Evolutionary conservation across 2,797 vertebrate species (phyloP), one percentile per base, ranked within the genome.

Genomic region (Semaprochilodus insignis): DNA sequence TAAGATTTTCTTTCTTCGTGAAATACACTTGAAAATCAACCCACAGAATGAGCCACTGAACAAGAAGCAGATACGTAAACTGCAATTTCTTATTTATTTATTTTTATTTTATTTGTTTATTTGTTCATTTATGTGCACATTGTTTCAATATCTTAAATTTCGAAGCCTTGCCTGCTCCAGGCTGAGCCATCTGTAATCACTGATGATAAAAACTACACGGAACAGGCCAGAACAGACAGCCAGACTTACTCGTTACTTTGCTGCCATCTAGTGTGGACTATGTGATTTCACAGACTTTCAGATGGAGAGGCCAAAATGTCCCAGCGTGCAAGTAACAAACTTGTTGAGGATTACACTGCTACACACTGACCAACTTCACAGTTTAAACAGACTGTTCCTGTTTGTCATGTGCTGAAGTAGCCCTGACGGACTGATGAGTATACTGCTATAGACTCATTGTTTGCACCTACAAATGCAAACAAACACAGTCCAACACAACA

Each of bases 201-300:
- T 19, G 2, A 21, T 19, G 19, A 67, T 17, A 16, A 34, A 7
- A 65, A 31, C 14, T 34, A 6, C 7, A 16, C 34, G 27, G 6
- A 31, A 16, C 55, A 76, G 57, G 25, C 23, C 6, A 34, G 19
- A 34, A 0, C 0, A 74, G 23, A 81, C n/a, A 51, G 17, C 19
- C 81, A 52, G 25, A 21, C 73, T 21, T 6, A 60, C 74, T 85
- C 67, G 69, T 73, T 88, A 34, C 81, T 91, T 65, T 95, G 90
- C 84, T 87, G 80, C 93, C 94, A 94, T 82, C 88, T 94, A 85
- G 91, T 91, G 86, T 36, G 27, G 5, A 54, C 23, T 34, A 2
- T 40, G 52, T 70, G 62, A 66, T 67, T 44, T 11, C 19, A 57
- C 52, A 34, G 8, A 15, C 5, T 36, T 74, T 34, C 16, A 40